Evolutionary conservation across 2,888 invertebrate species (phyloP).

Genomic region (Serripes groenlandicus): DNA sequence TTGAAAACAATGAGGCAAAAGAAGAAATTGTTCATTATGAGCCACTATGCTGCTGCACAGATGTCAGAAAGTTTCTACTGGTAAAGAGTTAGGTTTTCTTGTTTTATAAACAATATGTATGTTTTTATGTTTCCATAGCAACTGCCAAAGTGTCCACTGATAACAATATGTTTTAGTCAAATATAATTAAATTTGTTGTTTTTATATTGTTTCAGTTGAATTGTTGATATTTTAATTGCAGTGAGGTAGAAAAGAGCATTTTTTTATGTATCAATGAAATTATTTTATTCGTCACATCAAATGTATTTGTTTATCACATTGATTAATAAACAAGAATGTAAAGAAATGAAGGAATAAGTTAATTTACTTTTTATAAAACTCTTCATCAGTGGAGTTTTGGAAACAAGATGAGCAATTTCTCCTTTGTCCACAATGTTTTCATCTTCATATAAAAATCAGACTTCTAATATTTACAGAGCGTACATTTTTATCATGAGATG

Average conservation of each 20-base stretch:
- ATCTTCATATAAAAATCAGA: too few species aligned
- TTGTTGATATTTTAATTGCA: background rate
- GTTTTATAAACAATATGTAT: background rate
- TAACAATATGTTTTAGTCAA: background rate
- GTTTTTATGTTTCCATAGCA: conserved; percentile 6
- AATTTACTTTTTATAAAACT: too few species aligned
- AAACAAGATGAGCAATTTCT: background rate
- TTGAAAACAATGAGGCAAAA: background rate
- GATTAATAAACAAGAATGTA: too few species aligned
- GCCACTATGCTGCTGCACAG: background rate
- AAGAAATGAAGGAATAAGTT: too few species aligned
- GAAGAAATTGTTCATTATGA: background rate
- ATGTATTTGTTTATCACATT: too few species aligned
- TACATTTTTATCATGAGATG: too few species aligned
- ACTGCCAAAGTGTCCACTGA: background rate
- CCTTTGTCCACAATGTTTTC: background rate
- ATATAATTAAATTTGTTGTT: background rate
- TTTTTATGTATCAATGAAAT: background rate
- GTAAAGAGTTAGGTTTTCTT: background rate
- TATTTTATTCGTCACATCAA: background rate
- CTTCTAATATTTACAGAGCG: too few species aligned
- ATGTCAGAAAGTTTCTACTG: background rate
- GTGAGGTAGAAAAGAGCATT: background rate
- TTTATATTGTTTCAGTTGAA: background rate
- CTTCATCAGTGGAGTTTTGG: too few species aligned